Evolutionary conservation across 2,113 vertebrate species (phyloP), one percentile per base, ranked within the genome.

Genomic region (Chroicocephalus ridibundus): DNA sequence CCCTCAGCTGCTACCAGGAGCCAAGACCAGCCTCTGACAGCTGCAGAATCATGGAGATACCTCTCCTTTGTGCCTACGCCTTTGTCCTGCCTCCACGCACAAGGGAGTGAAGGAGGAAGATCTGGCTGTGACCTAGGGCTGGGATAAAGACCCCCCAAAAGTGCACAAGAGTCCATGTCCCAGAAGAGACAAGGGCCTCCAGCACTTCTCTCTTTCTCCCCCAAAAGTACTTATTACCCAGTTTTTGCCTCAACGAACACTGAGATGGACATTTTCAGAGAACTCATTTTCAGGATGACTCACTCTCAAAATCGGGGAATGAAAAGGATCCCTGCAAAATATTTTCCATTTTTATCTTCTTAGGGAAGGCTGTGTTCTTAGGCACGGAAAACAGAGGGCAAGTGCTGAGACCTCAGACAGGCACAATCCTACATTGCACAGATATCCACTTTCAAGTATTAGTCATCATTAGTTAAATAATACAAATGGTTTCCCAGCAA

Each of bases 401-500:
- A 93, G 66, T 16, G 51, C 52, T 65, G 51, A 82, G 81, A 66
- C 32, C 62, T 83, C 75, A 58, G 75, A 86, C 57, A 85, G 27
- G n/a, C 70, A 51, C 47, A 54, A 52, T 54, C 36, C 34, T 22
- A 60, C 66, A 75, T 31, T 85, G 49, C 71, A 82, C 70, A 80
- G 74, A 84, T 75, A 94, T 4, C 16, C 47, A 74, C 55, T 94
- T 49, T 55, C 49, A 36, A 80, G 16, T 42, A 85, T 74, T 93
- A 91, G 55, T 86, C 82, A 83, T 68, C 44, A 70, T 71, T 55
- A 77, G 52, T 78, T 85, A 94, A 95, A 83, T 80, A 95, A 89
- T 52, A 94, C 64, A 88, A 96, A 90, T 51, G 24, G 68, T 40
- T 95, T 95, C 91, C 89, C 70, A 83, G 82, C 13, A 93, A 90